Evolutionary conservation across 2,797 vertebrate species (phyloP).

Genomic region (Lutra lutra): DNA sequence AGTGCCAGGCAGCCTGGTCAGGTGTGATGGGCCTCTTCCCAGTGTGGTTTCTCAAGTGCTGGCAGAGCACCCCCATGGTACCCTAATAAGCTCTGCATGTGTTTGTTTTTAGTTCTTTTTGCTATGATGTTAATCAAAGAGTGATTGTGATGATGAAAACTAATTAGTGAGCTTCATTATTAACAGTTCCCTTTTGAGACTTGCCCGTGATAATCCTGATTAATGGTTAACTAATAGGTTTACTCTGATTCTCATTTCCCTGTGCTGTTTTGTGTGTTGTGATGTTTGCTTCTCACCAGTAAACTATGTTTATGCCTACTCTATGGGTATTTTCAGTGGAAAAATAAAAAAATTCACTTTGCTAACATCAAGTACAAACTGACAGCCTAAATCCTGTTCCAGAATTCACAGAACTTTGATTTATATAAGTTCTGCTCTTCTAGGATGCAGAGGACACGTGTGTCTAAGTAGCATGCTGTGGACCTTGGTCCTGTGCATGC

Average conservation of each 20-base stretch:
- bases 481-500: background rate
- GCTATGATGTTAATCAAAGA: slow-evolving; percentile 67
- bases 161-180: slow-evolving; percentile 74
- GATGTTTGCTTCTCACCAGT: background rate
- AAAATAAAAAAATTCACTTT: slow-evolving; percentile 24
- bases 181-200: slow-evolving; percentile 67
- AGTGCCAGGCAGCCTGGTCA: background rate
- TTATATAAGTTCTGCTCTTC: background rate
- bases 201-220: slow-evolving; percentile 68
- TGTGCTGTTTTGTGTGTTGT: background rate
- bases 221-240: slow-evolving; percentile 59
- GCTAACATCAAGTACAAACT: background rate
- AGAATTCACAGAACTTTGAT: background rate
- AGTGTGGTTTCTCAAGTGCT: background rate
- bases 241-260: slow-evolving; percentile 22
- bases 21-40: background rate
- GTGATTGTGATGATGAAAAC: slow-evolving; percentile 63
- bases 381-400: background rate
- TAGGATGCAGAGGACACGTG: background rate
- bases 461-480: background rate
- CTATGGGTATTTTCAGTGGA: background rate
- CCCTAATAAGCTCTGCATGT: background rate
- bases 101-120: slow-evolving; percentile 47
- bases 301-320: background rate
- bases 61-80: background rate